Conservation (phyloP, 2,113 vertebrate genomes). For the Neoarius graeffei region DNA sequence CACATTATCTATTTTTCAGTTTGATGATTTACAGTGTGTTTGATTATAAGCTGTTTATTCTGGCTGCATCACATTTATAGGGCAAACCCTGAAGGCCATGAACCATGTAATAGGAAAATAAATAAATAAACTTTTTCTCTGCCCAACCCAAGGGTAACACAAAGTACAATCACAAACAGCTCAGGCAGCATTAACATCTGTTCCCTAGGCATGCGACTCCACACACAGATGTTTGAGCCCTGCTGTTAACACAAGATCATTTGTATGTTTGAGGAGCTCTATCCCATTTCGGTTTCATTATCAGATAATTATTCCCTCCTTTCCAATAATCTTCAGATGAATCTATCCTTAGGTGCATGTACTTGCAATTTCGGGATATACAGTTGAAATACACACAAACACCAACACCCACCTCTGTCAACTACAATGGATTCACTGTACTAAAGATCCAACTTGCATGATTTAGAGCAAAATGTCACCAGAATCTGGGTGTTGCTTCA, state of each 20-base stretch:
- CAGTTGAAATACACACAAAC: background rate
- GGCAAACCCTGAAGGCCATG: conserved; percentile 43
- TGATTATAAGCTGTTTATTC: conserved; percentile 37
- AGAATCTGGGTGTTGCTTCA: conserved; percentile 18
- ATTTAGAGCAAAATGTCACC: conserved; percentile 22
- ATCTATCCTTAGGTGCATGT: conserved; percentile 14
- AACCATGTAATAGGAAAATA: conserved; percentile 38
- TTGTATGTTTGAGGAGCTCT: conserved; percentile 88
- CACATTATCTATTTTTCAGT: background rate
- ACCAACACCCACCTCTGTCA: background rate
- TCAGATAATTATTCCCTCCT: conserved; percentile 64
- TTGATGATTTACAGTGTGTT: conserved; percentile 9
- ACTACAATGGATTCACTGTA: conserved; percentile 35
- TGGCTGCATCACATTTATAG: conserved; percentile 42
- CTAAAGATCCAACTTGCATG: conserved; percentile 38
- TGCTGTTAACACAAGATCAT: conserved; percentile 93
- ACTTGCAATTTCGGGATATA: background rate
- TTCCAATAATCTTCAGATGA: conserved; percentile 50
- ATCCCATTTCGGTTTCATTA: conserved; percentile 80
- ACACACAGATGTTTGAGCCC: conserved; percentile 95
- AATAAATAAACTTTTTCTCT: conserved; percentile 62
- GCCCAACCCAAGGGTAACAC: conserved; percentile 84
- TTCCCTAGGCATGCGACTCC: conserved; percentile 87
- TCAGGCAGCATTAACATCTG: conserved; percentile 88
- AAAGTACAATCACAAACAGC: conserved; percentile 86